phyloP scores from a whole-genome alignment of 1,140 invertebrate species.

The Dolichoris vasculosae region DNA sequence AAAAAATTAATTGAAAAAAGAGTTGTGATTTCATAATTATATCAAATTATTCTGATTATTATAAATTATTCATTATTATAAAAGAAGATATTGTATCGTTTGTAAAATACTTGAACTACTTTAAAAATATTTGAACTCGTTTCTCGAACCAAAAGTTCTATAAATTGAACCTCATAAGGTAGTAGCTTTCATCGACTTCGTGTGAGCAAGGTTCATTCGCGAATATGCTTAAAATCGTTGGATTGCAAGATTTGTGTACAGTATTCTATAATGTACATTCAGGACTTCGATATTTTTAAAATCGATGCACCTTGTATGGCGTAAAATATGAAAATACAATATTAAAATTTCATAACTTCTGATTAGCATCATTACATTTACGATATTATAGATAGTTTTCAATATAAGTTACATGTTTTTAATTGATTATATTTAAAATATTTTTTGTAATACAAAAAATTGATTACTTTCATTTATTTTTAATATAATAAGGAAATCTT shows the following conservation, averaged over 20 bases:
- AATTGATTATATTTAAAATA: too few species aligned
- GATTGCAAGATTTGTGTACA: constrained; percentile 32
- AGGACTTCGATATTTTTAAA: not conserved
- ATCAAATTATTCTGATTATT: not conserved
- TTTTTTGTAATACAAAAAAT: too few species aligned
- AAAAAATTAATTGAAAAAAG: too few species aligned
- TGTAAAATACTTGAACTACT: constrained; percentile 50
- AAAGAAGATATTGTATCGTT: constrained; percentile 6
- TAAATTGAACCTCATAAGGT: constrained; percentile 56
- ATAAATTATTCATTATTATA: not conserved
- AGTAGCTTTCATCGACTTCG: constrained; percentile 49
- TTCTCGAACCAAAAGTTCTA: constrained; percentile 22
- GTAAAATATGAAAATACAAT: not conserved
- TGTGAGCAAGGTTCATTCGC: constrained; percentile 9
- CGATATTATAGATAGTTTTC: too few species aligned
- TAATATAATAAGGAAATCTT: too few species aligned
- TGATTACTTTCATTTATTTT: too few species aligned
- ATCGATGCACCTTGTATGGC: constrained; percentile 4
- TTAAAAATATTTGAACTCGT: constrained; percentile 42
- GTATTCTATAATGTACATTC: not conserved
- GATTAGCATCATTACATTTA: too few species aligned
- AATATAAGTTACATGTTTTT: too few species aligned
- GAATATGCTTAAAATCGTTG: constrained; percentile 26
- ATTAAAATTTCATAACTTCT: too few species aligned
- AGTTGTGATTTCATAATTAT: not conserved